A percentile compares a stretch with the other conserved stretches of the same genome.
Evolutionary conservation across 2,888 invertebrate species (phyloP).

Genomic region (Amphipyra tragopoginis): DNA sequence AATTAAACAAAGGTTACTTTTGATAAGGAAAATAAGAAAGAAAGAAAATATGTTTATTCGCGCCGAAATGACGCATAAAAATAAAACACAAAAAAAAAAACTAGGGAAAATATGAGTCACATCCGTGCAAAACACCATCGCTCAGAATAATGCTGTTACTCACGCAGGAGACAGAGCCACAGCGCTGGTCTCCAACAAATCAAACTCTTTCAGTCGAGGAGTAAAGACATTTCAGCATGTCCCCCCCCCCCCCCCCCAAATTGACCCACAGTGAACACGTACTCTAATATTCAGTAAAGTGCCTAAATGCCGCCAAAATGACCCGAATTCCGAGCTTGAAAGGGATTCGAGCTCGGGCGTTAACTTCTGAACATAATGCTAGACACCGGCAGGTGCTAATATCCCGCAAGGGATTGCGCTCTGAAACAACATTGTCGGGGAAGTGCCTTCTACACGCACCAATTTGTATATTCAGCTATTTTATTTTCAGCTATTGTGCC

Average conservation of each 20-base stretch:
- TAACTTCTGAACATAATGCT: constrained; percentile 60
- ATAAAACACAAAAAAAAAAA: too few species aligned
- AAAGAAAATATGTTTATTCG: too few species aligned
- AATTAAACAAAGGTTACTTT: background rate
- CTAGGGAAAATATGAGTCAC: too few species aligned
- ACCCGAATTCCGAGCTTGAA: constrained; percentile 59
- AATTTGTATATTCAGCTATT: constrained; percentile 38
- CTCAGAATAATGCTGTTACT: too few species aligned
- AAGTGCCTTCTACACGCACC: constrained; percentile 54
- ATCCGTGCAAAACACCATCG: too few species aligned
- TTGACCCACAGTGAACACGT: constrained; percentile 15
- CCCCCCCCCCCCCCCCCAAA: background rate
- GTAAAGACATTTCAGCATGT: background rate
- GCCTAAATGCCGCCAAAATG: constrained; percentile 53
- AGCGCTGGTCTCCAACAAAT: too few species aligned
- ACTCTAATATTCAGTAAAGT: constrained; percentile 54
- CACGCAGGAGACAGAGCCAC: too few species aligned
- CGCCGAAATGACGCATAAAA: too few species aligned
- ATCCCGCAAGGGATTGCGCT: constrained; percentile 64
- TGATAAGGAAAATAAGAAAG: background rate
- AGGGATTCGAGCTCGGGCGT: constrained; percentile 55
- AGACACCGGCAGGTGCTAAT: constrained; percentile 64
- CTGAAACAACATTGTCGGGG: constrained; percentile 62
- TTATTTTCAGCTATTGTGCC: constrained; percentile 23
- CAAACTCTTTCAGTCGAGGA: too few species aligned